A percentile compares a stretch with the other conserved stretches of the same genome.
phyloP scores from a whole-genome alignment of 2,888 invertebrate genomes.

The Liodrosophila aerea region DNA sequence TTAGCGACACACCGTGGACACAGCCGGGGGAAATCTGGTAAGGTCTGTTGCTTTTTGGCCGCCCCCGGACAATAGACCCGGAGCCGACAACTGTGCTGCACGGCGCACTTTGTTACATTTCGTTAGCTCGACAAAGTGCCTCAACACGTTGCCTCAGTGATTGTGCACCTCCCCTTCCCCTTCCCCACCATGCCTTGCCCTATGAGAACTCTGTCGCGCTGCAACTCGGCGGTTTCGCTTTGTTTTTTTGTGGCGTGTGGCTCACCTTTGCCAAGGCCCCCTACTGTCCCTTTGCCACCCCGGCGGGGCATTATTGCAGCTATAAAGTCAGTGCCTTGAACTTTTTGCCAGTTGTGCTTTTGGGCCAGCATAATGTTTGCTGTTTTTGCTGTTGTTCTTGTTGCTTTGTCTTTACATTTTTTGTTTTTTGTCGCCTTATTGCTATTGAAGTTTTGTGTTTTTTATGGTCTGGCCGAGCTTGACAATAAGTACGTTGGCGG shows the following conservation, averaged over 20 bases:
- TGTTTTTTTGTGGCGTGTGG: constrained; percentile 57
- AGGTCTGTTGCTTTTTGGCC: constrained; percentile 10
- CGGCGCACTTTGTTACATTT: constrained; percentile 72
- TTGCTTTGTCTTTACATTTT: constrained; percentile 1
- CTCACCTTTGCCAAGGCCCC: constrained; percentile 52
- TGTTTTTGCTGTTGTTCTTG: constrained; percentile 32
- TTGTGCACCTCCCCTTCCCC: constrained; percentile 2
- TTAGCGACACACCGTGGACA: constrained; percentile 44
- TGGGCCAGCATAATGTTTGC: constrained; percentile 40
- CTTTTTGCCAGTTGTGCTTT: constrained; percentile 64
- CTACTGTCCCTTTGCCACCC: constrained; percentile 8
- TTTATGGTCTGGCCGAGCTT: constrained; percentile 74
- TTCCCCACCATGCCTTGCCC: not conserved
- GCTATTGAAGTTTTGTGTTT: constrained; percentile 75
- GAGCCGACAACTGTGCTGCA: constrained; percentile 26
- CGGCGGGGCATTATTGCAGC: constrained; percentile 68
- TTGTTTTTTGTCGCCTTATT: constrained; percentile 73
- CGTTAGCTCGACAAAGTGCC: constrained; percentile 74
- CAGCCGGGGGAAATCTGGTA: constrained; percentile 2
- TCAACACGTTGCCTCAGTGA: constrained; percentile 61
- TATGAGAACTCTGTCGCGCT: constrained; percentile 25
- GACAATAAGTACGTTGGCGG: constrained; percentile 77
- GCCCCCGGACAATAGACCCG: constrained; percentile 42
- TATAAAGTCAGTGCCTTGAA: constrained; percentile 78
- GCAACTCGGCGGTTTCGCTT: constrained; percentile 55